phyloP scores from a whole-genome alignment of 2,113 vertebrate species.

The Alces alces region DNA sequence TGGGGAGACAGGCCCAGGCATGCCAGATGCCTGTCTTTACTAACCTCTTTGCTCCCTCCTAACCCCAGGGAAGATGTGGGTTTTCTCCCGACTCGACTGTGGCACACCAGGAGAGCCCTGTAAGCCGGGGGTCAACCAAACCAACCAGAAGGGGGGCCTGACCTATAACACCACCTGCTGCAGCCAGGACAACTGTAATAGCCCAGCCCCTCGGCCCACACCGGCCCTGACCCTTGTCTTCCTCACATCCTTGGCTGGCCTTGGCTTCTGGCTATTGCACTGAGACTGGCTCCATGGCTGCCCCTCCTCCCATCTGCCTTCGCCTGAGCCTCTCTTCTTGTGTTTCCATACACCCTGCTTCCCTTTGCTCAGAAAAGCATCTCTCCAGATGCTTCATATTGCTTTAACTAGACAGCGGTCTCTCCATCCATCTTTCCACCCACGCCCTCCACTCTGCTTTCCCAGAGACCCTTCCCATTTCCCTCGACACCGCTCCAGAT shows the following conservation, averaged over 20 bases:
- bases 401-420: neutral
- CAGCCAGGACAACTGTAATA: conserved; percentile 51
- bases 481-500: neutral
- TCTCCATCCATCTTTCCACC: neutral
- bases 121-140: conserved; percentile 38
- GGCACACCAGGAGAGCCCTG: conserved; percentile 45
- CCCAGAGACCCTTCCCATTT: neutral
- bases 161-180: conserved; percentile 74
- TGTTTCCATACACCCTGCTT: neutral
- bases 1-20: neutral
- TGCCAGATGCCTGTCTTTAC: neutral
- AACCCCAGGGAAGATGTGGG: conserved; percentile 62
- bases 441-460: neutral
- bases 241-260: conserved; percentile 39
- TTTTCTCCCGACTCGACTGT: conserved; percentile 65
- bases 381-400: neutral
- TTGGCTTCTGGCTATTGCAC: conserved; percentile 62
- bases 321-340: neutral
- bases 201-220: neutral
- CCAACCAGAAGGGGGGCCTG: conserved; percentile 41
- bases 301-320: neutral
- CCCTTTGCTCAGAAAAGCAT: neutral
- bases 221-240: neutral
- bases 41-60: neutral
- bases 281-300: neutral